Conservation (phyloP, 2,797 vertebrate genomes). For the Poeciliopsis presidionis region DNA sequence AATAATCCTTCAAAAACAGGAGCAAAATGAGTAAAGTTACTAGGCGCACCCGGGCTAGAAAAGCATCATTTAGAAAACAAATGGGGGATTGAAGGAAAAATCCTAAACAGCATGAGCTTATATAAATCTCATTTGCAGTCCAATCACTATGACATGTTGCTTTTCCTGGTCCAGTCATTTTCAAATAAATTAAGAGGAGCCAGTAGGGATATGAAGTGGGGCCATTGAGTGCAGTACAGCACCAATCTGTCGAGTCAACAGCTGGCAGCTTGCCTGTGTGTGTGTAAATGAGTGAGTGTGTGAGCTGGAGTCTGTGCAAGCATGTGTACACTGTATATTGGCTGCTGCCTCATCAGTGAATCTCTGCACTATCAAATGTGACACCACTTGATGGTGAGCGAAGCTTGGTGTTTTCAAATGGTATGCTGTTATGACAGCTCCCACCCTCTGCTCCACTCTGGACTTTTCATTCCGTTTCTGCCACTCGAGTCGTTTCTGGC, state of each 20-base stretch:
- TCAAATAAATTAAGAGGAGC: constrained; percentile 68
- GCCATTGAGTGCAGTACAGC: constrained; percentile 75
- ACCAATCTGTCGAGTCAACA: constrained; percentile 79
- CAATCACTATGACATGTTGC: constrained; percentile 65
- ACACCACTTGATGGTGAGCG: constrained; percentile 70
- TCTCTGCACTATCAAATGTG: constrained; percentile 71
- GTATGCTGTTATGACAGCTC: constrained; percentile 77
- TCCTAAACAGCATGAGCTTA: constrained; percentile 60
- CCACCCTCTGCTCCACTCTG: constrained; percentile 42
- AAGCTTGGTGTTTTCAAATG: constrained; percentile 65
- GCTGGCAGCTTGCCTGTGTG: constrained; percentile 67
- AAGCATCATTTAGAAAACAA: constrained; percentile 25
- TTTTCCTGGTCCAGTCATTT: constrained; percentile 67
- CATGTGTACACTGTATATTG: constrained; percentile 64
- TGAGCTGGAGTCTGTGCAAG: constrained; percentile 32
- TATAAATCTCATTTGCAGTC: constrained; percentile 58
- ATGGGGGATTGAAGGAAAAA: constrained; percentile 13
- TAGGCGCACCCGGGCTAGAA: constrained; percentile 1
- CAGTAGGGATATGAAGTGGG: constrained; percentile 70
- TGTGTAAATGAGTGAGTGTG: constrained; percentile 44
- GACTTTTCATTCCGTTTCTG: constrained; percentile 42
- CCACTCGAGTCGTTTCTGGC: constrained; percentile 24
- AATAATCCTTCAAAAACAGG: constrained; percentile 87
- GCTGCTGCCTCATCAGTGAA: constrained; percentile 73
- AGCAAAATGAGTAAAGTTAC: constrained; percentile 8